These are phyloP conservation scores for Eufriesea mexicana DNA, from an alignment of 1,140 invertebrate species.

Conservation along the genomic window DNA sequence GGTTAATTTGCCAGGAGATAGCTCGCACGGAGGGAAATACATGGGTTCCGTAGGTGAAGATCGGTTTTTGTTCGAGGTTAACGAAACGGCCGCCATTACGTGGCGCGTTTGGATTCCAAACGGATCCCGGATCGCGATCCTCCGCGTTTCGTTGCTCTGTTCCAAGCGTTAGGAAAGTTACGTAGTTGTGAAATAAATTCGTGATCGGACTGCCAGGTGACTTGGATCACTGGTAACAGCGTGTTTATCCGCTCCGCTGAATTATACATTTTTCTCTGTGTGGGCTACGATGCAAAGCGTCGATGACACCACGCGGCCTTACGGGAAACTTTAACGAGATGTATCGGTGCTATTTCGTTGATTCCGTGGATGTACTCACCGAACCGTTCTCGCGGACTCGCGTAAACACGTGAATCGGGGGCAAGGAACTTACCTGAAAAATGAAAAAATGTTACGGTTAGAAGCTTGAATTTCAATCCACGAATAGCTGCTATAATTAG, in stretches of 20 bases:
- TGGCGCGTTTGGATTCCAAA: constrained; percentile 6
- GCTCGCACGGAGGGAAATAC: neutral
- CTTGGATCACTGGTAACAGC: constrained; percentile 32
- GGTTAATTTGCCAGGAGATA: neutral
- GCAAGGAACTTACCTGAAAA: constrained; percentile 57
- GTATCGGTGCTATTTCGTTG: constrained; percentile 49
- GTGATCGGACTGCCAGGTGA: constrained; percentile 30
- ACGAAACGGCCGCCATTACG: neutral
- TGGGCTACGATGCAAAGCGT: constrained; percentile 4
- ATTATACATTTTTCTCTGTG: constrained; percentile 47
- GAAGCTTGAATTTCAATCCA: neutral
- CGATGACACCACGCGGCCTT: constrained; percentile 22
- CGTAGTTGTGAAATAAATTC: constrained; percentile 47
- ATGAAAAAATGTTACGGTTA: constrained; percentile 3
- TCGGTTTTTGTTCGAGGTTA: neutral
- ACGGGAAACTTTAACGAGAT: constrained; percentile 36
- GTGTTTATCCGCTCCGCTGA: constrained; percentile 32
- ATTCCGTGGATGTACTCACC: constrained; percentile 57
- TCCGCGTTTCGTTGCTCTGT: constrained; percentile 15
- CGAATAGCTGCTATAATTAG: neutral
- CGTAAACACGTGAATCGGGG: neutral
- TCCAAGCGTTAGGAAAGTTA: constrained; percentile 46
- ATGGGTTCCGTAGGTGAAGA: no score
- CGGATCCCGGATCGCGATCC: constrained; percentile 9
- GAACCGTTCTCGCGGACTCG: constrained; percentile 3